A percentile compares a stretch with the other conserved stretches of the same genome.
These are phyloP conservation scores for Hephaestus fuliginosus DNA, from an alignment of 2,797 vertebrate species.

Conservation along the genomic window DNA sequence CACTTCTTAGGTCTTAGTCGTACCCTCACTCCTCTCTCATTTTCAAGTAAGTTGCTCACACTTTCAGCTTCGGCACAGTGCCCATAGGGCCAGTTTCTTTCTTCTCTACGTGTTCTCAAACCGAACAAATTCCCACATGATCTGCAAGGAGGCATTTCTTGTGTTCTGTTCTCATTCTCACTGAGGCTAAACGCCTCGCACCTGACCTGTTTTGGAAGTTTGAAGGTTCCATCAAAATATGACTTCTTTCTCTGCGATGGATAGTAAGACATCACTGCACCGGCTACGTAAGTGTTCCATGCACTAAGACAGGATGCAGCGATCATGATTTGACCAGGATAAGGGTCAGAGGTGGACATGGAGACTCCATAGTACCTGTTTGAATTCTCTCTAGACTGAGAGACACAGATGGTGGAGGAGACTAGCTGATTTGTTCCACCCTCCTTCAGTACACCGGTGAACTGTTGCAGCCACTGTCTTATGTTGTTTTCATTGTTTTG, in stretches of 20 bases:
- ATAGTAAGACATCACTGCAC: conserved; percentile 48
- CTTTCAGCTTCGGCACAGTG: conserved; percentile 63
- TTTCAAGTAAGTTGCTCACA: conserved; percentile 54
- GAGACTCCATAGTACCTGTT: conserved; percentile 48
- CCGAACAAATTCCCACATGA: conserved; percentile 56
- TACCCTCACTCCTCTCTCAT: rapidly evolving
- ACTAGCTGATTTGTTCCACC: rapidly evolving
- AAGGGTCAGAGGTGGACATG: neutral
- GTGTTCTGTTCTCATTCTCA: rapidly evolving
- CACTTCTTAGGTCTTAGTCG: rapidly evolving
- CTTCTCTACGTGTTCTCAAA: rapidly evolving
- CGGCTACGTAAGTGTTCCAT: conserved; percentile 48
- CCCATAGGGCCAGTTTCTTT: neutral
- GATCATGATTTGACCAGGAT: neutral
- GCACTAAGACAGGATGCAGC: conserved; percentile 1
- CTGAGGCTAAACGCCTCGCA: neutral
- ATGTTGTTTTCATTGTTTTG: neutral
- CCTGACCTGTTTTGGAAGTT: neutral
- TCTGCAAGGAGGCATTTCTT: rapidly evolving
- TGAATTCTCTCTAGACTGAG: neutral
- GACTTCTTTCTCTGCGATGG: rapidly evolving
- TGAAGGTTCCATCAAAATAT: conserved; percentile 47
- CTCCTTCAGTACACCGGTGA: rapidly evolving
- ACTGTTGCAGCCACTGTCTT: rapidly evolving
- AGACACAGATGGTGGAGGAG: conserved; percentile 37